Evolutionary conservation across 2,888 invertebrate genomes (phyloP), one percentile per base, ranked within the genome.

Genomic region (Cheilosia impressa): DNA sequence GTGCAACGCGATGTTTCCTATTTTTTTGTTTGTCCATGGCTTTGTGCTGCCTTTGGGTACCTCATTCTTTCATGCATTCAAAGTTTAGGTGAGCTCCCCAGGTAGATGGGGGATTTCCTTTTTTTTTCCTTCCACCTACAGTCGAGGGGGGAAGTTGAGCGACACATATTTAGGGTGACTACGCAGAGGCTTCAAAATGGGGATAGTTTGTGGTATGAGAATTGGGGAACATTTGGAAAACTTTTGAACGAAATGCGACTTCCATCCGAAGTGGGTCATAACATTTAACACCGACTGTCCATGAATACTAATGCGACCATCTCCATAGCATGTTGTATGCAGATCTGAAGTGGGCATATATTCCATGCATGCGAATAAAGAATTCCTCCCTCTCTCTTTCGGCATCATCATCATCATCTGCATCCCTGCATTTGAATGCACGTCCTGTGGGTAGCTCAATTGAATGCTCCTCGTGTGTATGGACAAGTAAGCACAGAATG

Each of bases 1-100:
- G 65, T 69, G 84, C 75, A 84, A 75, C 52, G 72, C 66, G 71
- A 58, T 43, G 27, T 31, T 31, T 9, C 55, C 65, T 17, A 4
- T 66, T 47, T 34, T 43, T 62, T 71, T 57, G 38, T 45, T 52
- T 69, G 27, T 63, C 63, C 52, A 58, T 71, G 58, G 47, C 57
- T 82, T 63, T 83, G 79, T 66, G 6, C 60, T 57, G 72, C 82
- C 78, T 66, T 55, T 83, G 62, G 62, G 66, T 66, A 63, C 73
- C 78, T 79, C 63, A 38, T 73, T 79, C 78, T 65, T 69, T 63
- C 75, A 52, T 78, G 73, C 83, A 78, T 52, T 50, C 60, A 82
- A 66, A 78, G 62, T 71, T 76, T 66, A 69, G 62, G 73, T 80
- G 43, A 58, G 43, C 38, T 68, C 68, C 68, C 41, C 60, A 72